These are phyloP conservation scores for Oncorhynchus clarkii DNA, from an alignment of 2,113 vertebrate species.

Conservation along the genomic window DNA sequence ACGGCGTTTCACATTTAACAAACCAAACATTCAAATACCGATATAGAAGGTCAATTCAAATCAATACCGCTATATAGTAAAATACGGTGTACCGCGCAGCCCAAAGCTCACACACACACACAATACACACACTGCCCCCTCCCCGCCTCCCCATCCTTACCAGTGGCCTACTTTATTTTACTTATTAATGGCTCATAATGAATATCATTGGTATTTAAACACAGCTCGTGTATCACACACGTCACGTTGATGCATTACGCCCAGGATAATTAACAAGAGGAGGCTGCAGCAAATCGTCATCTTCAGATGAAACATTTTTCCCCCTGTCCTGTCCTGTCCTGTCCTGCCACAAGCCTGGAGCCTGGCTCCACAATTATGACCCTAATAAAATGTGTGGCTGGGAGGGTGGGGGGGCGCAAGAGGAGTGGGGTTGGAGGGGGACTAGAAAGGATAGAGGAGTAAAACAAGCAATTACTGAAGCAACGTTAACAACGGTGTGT, in stretches of 20 bases:
- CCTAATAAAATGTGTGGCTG: slow-evolving; percentile 27
- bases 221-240: slow-evolving; percentile 49
- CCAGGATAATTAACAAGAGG: slow-evolving; percentile 46
- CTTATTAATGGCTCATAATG: slow-evolving; percentile 61
- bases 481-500: slow-evolving; percentile 75
- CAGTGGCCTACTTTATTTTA: slow-evolving; percentile 48
- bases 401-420: slow-evolving; percentile 1
- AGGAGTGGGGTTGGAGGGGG: not conserved
- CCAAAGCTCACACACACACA: slow-evolving; percentile 11
- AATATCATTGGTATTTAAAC: slow-evolving; percentile 58
- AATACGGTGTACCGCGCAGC: no score
- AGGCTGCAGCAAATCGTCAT: slow-evolving; percentile 30
- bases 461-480: slow-evolving; percentile 84
- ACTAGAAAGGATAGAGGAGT: slow-evolving; percentile 5
- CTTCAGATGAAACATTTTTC: slow-evolving; percentile 37
- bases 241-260: slow-evolving; percentile 50
- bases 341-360: slow-evolving; percentile 47
- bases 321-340: not conserved
- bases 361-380: slow-evolving; percentile 45
- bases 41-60: no score
- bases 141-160: slow-evolving; percentile 26
- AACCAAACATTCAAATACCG: no score
- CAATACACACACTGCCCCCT: slow-evolving; percentile 24
- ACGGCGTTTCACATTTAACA: not conserved
- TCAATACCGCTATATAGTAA: no score